These are phyloP conservation scores for Drosophila borborema DNA, from an alignment of 2,888 invertebrate genomes.

Conservation along the genomic window DNA sequence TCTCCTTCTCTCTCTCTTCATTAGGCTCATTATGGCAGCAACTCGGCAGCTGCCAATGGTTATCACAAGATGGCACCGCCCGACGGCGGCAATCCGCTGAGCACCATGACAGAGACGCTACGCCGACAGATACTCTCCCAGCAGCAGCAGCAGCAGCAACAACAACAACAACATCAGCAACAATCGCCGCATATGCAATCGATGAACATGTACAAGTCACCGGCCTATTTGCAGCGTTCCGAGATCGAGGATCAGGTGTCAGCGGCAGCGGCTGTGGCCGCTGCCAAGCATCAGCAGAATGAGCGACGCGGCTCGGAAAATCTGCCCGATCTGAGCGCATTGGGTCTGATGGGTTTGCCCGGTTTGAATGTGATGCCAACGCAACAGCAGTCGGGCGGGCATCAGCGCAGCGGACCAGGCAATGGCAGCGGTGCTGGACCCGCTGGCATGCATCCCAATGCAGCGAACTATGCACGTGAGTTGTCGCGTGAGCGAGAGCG, in stretches of 20 bases:
- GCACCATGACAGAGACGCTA: slow-evolving; percentile 83
- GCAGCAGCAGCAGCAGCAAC: slow-evolving; percentile 77
- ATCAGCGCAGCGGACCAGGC: slow-evolving; percentile 42
- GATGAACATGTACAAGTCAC: slow-evolving; percentile 84
- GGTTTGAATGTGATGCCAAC: slow-evolving; percentile 83
- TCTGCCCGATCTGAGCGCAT: slow-evolving; percentile 82
- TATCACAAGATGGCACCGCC: slow-evolving; percentile 82
- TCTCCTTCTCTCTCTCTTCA: not conserved
- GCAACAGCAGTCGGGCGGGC: slow-evolving; percentile 50
- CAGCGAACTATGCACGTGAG: slow-evolving; percentile 75
- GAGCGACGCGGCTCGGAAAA: slow-evolving; percentile 77
- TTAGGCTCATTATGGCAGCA: slow-evolving; percentile 73
- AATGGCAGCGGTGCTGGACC: slow-evolving; percentile 42
- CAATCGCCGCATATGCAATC: slow-evolving; percentile 82
- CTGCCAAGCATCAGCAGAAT: slow-evolving; percentile 75
- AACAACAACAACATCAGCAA: slow-evolving; percentile 52
- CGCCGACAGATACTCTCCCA: slow-evolving; percentile 83
- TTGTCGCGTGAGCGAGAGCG: slow-evolving; percentile 65
- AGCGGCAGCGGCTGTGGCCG: slow-evolving; percentile 79
- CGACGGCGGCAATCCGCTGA: slow-evolving; percentile 79
- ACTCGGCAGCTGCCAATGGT: slow-evolving; percentile 76
- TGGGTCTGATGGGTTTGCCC: slow-evolving; percentile 83
- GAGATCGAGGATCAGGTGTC: slow-evolving; percentile 84
- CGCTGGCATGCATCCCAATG: slow-evolving; percentile 72
- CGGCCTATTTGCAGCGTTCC: slow-evolving; percentile 83